Base-by-base conservation (phyloP, 2,888 invertebrate genomes). In the Agriopis aurantiaria region DNA sequence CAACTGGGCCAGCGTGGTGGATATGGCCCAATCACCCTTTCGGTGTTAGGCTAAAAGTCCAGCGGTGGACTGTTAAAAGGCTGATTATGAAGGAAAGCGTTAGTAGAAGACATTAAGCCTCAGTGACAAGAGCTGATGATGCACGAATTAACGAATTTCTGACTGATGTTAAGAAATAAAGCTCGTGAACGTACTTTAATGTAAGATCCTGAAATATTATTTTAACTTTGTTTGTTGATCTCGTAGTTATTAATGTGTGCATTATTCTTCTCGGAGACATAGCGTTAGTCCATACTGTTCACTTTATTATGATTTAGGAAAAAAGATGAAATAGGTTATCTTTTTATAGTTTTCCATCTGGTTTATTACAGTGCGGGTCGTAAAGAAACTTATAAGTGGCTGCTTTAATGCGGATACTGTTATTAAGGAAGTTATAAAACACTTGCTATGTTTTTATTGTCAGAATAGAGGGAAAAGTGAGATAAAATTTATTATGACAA, bases 281-380 rank as follows among this genome's bases (percentile, higher is more conserved):
- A 8, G 51, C 14, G 6, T 33, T 23, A 23, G 56, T 46, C 66
- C 70, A 49, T 71, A 71, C 70, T 71, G 66, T n/a, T 62, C 3
- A 6, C 9, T 17, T 23, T 14, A 12, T 52, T 66, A 45, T 51
- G 72, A 62, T 73, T 74, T 63, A 62, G 53, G 68, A 72, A 72
- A 57, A 73, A 74, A 74, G 59, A 78, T 77, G 74, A 75, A 75
- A 74, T 78, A 74, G 69, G 69, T 72, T 69, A 52, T 66, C 64
- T 69, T 72, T 79, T 79, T 78, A 76, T 76, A 75, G 78, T 73
- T 72, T 75, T 74, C 75, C 72, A 75, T 77, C 74, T 71, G 68
- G 71, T 79, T 79, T 77, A 79, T 76, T 75, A 71, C 77, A 67
- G 56, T 49, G 33, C 17, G 57, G 52, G 65, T 70, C 69, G 61